phyloP scores from a whole-genome alignment of 2,113 vertebrate species.

The Mormyrus iriodes region DNA sequence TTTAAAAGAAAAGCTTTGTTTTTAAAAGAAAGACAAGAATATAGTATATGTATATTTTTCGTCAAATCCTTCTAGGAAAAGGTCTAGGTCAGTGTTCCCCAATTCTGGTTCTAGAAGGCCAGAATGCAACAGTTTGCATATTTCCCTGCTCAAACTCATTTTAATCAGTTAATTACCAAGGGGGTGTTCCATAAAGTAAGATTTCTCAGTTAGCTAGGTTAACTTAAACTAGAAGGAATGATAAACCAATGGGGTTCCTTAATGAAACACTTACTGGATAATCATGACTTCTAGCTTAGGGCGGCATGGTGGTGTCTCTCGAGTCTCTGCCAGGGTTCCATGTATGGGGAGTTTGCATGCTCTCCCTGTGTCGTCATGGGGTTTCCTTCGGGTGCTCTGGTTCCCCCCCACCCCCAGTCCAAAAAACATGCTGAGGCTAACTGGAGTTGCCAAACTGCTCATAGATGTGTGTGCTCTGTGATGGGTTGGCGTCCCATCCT shows the following conservation, averaged over 20 bases:
- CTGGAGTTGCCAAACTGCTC: too few relatives aligned
- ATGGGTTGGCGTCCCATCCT: too few relatives aligned
- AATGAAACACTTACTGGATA: neutral
- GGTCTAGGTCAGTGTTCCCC: neutral
- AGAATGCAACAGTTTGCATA: neutral
- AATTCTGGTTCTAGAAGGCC: neutral
- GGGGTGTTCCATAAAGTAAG: neutral
- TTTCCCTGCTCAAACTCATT: neutral
- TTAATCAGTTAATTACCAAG: neutral
- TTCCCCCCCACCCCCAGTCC: too few relatives aligned
- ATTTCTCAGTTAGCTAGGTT: neutral
- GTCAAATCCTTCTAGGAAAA: neutral
- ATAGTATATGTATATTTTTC: neutral
- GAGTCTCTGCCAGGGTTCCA: too few relatives aligned
- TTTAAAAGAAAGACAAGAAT: neutral
- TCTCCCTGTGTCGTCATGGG: too few relatives aligned
- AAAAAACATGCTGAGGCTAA: too few relatives aligned
- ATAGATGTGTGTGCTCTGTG: too few relatives aligned
- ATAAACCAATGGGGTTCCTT: neutral
- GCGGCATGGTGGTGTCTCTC: too few relatives aligned
- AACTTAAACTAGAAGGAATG: neutral
- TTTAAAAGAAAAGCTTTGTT: neutral
- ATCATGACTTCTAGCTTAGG: too few relatives aligned
- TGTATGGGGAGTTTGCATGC: too few relatives aligned
- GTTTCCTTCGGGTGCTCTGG: too few relatives aligned